Evolutionary conservation across 2,888 invertebrate genomes (phyloP).

Genomic region (Microdon myrmicae): DNA sequence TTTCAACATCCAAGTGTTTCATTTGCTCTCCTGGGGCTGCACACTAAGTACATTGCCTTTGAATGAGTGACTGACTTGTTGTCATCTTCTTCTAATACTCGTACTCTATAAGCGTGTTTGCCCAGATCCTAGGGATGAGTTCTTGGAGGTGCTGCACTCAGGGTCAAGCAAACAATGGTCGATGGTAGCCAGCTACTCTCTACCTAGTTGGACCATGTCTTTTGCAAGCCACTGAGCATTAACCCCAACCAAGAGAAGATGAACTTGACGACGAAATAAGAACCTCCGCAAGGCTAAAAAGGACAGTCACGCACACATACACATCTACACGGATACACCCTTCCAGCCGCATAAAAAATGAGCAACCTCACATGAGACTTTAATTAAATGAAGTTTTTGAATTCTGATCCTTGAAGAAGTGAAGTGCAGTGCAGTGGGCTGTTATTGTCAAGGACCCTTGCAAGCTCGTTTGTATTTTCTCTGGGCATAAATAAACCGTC

Average conservation of each 20-base stretch:
- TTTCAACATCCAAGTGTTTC: conserved; percentile 28
- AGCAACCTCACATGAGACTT: conserved; percentile 46
- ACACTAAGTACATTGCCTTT: conserved; percentile 20
- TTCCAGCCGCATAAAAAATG: conserved; percentile 27
- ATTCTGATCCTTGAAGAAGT: conserved; percentile 44
- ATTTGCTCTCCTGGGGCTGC: conserved; percentile 31
- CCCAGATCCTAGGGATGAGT: conserved; percentile 22
- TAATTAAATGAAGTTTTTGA: conserved; percentile 52
- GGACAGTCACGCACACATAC: too few relatives aligned
- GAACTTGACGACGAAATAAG: conserved; percentile 3
- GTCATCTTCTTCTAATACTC: conserved; percentile 32
- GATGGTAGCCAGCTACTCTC: conserved; percentile 24
- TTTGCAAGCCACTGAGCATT: conserved; percentile 5
- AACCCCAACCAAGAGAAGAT: conserved; percentile 3
- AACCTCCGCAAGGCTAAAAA: too few relatives aligned
- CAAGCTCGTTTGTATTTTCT: too few relatives aligned
- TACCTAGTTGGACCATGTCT: conserved; percentile 17
- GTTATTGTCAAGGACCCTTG: conserved; percentile 18
- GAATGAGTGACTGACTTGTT: conserved; percentile 39
- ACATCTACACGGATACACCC: too few relatives aligned
- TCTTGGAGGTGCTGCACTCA: neutral
- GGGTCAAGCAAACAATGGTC: conserved; percentile 21
- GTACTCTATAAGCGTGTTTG: conserved; percentile 23
- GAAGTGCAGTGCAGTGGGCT: conserved; percentile 19
- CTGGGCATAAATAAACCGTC: neutral